Base-by-base conservation (phyloP, 2,888 invertebrate species). In the Anorthoa munda region DNA sequence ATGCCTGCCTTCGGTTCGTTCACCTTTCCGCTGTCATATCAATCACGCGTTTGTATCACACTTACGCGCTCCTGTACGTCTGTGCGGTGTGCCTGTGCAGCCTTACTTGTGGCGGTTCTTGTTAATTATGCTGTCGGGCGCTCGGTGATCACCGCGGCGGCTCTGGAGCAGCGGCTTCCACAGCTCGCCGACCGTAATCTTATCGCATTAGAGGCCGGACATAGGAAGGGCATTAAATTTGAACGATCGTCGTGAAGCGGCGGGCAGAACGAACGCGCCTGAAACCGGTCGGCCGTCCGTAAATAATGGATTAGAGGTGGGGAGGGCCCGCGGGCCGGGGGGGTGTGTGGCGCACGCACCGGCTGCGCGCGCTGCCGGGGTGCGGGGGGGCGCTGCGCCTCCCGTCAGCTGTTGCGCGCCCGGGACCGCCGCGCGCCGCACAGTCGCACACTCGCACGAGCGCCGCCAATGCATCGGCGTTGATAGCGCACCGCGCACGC, bases 371-470 rank as follows among this genome's bases (percentile, higher is more conserved):
- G 93, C 92, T 93, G 89, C 90, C 88, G 90, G 91, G 91, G 88
- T 85, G 85, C 86, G 82, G 87, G 89, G 88, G 87, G 81, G 90
- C 88, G 94, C 92, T 93, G 95, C 94, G 95, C 94, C 95, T 95
- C 95, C 95, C 95, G 95, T 95, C 96, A 96, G 96, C 96, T 96
- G 96, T 96, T 96, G 96, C 96, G 95, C 94, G 95, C 90, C 93
- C 94, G 94, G 95, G 94, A 94, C 91, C 93, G 93, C 90, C 92
- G 92, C 93, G 93, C 93, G 92, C 39, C 39, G 39, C 90, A 91
- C 93, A 56, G 66, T 71, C 71, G 71, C 90, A 92, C 93, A 66
- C 67, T 73, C 74, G 74, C 21, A 73, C 58, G 91, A 39, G 93
- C 92, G 93, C 94, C 93, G 94, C 94, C 95, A 95, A 95, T 96